Conservation (phyloP, 2,888 invertebrate species). For the Hipparchia semele region DNA sequence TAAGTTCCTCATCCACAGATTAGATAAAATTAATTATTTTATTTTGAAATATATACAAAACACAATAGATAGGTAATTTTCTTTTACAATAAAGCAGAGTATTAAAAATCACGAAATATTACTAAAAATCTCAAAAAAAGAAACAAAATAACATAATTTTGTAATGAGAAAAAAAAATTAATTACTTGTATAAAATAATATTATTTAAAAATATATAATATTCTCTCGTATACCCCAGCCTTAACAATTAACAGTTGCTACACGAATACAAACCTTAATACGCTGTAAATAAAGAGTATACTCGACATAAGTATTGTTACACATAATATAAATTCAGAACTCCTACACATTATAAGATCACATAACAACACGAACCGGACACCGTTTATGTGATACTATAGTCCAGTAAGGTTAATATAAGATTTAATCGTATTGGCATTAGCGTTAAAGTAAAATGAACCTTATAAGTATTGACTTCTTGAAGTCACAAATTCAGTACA, state of each 20-base stretch:
- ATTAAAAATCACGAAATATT: not conserved
- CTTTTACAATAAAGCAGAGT: not conserved
- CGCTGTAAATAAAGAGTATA: slow-evolving; percentile 14
- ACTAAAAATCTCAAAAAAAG: not conserved
- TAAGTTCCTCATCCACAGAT: not conserved
- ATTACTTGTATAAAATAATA: too few relatives aligned
- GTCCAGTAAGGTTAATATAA: too few relatives aligned
- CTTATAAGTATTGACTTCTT: too few relatives aligned
- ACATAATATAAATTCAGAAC: not conserved
- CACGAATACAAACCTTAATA: slow-evolving; percentile 23
- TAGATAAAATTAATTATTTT: not conserved
- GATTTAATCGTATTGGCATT: too few relatives aligned
- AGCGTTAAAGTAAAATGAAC: too few relatives aligned
- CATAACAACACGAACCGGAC: too few relatives aligned
- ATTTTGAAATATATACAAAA: not conserved
- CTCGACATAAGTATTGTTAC: slow-evolving; percentile 1
- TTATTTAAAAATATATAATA: not conserved
- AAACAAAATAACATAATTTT: not conserved
- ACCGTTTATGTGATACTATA: too few relatives aligned
- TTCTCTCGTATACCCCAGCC: slow-evolving; percentile 19
- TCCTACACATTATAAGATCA: not conserved
- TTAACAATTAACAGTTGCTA: slow-evolving; percentile 29
- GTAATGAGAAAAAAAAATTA: not conserved
- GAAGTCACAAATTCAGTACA: too few relatives aligned
- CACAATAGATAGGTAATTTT: too few relatives aligned